Evolutionary conservation across 2,888 invertebrate genomes (phyloP), one percentile per base, ranked within the genome.

Genomic region (Capitulum mitella): DNA sequence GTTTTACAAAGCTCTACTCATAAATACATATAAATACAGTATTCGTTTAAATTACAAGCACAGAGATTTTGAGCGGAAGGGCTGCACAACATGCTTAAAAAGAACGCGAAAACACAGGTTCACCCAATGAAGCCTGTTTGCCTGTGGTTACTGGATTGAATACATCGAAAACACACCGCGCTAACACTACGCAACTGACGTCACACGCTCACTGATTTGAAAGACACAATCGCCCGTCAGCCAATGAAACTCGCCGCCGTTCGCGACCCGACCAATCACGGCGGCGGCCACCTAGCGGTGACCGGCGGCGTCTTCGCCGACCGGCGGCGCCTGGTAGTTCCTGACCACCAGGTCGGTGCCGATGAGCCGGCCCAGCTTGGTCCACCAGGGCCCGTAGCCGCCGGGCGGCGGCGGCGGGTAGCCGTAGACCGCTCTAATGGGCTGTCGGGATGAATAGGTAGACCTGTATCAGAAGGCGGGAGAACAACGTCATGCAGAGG

Each of bases 371-470:
- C 70, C 70, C 70, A 70, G 70, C 26, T 26, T 22, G 40, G 70
- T 70, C 70, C 70, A 70, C 70, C 70, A 70, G 40, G 70, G 70
- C 19, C 70, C 70, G 40, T 70, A 70, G 37, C 70, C 70, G 22
- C 40, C n/a, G 26, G 70, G 26, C 37, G 70, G 70, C 10, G 70
- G 70, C 37, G 70, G 70, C 37, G 40, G 70, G 40, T 70, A 70
- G 70, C 70, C 70, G 70, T 70, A 70, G 1, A 8, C n/a, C 37
- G 37, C 40, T 40, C 70, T 70, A 70, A 70, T 40, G 70, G 26
- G 70, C 70, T 70, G 70, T 70, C 70, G 70, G 70, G 70, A 70
- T 70, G 70, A 70, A 70, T 26, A 70, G 70, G 70, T 70, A 70
- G 37, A 70, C 70, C 70, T 70, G 70, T 26, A 70, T 70, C 70